A percentile compares a stretch with the other conserved stretches of the same genome.
Conservation (phyloP, 2,888 invertebrate genomes). For the Dryocosmus kuriphilus region DNA sequence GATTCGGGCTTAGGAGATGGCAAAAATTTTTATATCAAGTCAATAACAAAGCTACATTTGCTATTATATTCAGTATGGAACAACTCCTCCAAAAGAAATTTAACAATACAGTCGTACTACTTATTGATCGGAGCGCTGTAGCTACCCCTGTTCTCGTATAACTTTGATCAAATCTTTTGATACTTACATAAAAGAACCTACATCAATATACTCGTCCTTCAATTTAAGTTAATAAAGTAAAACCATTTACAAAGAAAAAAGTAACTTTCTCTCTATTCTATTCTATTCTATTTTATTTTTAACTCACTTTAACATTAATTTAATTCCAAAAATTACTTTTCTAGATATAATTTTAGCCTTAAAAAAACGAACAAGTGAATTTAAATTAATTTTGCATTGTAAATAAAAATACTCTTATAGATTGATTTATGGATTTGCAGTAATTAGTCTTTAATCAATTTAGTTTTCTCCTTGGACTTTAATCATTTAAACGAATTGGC, state of each 20-base stretch:
- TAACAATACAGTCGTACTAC: slow-evolving; percentile 29
- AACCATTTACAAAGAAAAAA: background rate
- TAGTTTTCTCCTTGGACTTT: background rate
- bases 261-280: background rate
- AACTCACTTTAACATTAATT: background rate
- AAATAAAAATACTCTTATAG: background rate
- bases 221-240: background rate
- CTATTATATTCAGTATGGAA: slow-evolving; percentile 21
- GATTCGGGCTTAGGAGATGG: background rate
- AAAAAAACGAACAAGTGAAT: background rate
- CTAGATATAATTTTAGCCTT: background rate
- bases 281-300: background rate
- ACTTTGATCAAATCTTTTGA: slow-evolving; percentile 12
- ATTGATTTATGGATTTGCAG: background rate
- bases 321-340: background rate
- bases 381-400: background rate
- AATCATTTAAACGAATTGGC: background rate
- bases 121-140: slow-evolving; percentile 32
- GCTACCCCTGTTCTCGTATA: slow-evolving; percentile 2
- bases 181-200: background rate
- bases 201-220: background rate
- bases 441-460: background rate
- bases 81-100: slow-evolving; percentile 17
- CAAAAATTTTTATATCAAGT: slow-evolving; percentile 1
- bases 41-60: slow-evolving; percentile 16